Percentiles rank a stretch among this genome's conserved stretches.
These are phyloP conservation scores for Drosophila hawaiiensis DNA, from an alignment of 2,888 invertebrate species.

Conservation along the genomic window DNA sequence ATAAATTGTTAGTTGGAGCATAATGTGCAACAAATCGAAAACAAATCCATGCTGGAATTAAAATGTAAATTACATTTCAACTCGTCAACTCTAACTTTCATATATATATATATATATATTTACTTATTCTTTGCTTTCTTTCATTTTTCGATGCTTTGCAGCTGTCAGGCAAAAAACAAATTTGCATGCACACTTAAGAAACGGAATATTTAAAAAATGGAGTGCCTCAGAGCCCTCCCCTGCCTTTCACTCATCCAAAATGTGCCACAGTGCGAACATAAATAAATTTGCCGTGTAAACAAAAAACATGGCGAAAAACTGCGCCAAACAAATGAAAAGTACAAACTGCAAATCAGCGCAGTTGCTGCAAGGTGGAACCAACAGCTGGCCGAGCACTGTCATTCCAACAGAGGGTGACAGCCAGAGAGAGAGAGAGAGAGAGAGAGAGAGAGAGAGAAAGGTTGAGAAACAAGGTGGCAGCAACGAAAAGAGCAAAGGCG, in stretches of 20 bases:
- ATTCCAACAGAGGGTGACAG: constrained; percentile 6
- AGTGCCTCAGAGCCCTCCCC: background rate
- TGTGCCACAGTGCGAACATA: constrained; percentile 73
- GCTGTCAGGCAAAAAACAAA: constrained; percentile 59
- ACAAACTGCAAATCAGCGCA: constrained; percentile 74
- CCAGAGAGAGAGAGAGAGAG: background rate
- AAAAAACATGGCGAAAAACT: constrained; percentile 57
- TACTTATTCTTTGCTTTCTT: background rate
- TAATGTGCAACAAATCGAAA: constrained; percentile 13
- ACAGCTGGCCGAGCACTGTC: constrained; percentile 40
- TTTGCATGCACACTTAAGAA: constrained; percentile 76
- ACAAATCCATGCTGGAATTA: constrained; percentile 11
- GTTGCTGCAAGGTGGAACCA: constrained; percentile 71
- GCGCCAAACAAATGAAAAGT: constrained; percentile 58
- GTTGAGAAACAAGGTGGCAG: constrained; percentile 35
- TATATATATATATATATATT: background rate
- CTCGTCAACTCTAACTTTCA: constrained; percentile 29
- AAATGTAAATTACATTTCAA: constrained; percentile 21
- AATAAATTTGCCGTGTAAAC: constrained; percentile 79
- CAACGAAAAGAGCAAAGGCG: constrained; percentile 50
- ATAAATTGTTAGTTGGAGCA: constrained; percentile 4
- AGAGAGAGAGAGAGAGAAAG: background rate
- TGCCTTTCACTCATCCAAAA: constrained; percentile 30
- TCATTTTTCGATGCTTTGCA: constrained; percentile 18
- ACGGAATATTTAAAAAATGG: constrained; percentile 73